Percentiles rank a stretch among this genome's conserved stretches.
phyloP scores from a whole-genome alignment of 2,888 invertebrate species.

The Zygothrica quintamaculata region DNA sequence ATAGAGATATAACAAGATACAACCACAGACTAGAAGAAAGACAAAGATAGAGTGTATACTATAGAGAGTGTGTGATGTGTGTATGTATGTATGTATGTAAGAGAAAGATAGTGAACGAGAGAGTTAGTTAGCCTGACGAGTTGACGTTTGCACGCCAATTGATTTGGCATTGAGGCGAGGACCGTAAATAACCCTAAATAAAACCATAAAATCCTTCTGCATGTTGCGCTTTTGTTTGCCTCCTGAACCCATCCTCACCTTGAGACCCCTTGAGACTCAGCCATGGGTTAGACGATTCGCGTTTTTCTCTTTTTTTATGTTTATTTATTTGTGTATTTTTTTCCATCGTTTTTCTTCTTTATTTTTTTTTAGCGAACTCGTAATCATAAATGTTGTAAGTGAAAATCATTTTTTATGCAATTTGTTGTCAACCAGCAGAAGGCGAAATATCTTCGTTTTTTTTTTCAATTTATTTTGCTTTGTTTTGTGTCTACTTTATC shows the following conservation, averaged over 20 bases:
- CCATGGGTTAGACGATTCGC: slow-evolving; percentile 13
- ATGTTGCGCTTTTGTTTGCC: slow-evolving; percentile 66
- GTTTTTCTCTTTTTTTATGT: slow-evolving; percentile 12
- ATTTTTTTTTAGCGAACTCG: slow-evolving; percentile 65
- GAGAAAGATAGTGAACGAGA: neutral
- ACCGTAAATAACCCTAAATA: slow-evolving; percentile 82
- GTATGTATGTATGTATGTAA: too few relatives aligned
- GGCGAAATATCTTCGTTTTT: slow-evolving; percentile 16
- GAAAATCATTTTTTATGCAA: slow-evolving; percentile 77
- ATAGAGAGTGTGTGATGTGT: too few relatives aligned
- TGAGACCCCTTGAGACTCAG: slow-evolving; percentile 39
- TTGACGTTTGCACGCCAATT: slow-evolving; percentile 77
- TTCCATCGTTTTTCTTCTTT: slow-evolving; percentile 5
- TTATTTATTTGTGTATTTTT: neutral
- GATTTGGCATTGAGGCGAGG: slow-evolving; percentile 73
- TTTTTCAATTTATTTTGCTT: slow-evolving; percentile 27
- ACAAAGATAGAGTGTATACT: too few relatives aligned
- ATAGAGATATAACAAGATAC: slow-evolving; percentile 1
- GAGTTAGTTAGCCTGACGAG: slow-evolving; percentile 34
- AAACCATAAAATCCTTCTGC: slow-evolving; percentile 84
- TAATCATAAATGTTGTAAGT: slow-evolving; percentile 54
- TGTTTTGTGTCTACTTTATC: slow-evolving; percentile 2
- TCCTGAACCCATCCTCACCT: slow-evolving; percentile 64
- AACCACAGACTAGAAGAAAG: neutral
- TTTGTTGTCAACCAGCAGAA: slow-evolving; percentile 55